Base-by-base conservation (phyloP, 1,140 invertebrate species). In the Drosophila tsacasi region DNA sequence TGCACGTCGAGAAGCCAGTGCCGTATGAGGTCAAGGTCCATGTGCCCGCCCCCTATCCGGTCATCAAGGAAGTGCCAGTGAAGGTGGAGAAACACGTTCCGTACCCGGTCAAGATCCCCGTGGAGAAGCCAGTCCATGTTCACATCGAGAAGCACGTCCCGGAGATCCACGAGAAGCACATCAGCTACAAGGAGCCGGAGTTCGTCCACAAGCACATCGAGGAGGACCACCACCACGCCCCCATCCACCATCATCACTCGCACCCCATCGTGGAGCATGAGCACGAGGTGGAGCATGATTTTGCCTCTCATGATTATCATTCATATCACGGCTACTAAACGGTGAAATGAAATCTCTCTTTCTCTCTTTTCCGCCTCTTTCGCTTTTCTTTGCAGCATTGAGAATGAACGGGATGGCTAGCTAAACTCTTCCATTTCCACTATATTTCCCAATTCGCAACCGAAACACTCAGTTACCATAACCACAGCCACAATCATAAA, bases 41-140 rank as follows among this genome's bases (percentile, higher is more conserved):
- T 69, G 94, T 94, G 37, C 94, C 94, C 67, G 93, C 93, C 8
- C 94, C 95, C 7, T 95, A 94, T 71, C 92, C 92, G 17, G 92
- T 93, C 71, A 80, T 92, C 81, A 95, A 95, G 76, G 94, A 94
- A 64, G 83, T 93, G 35, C 92, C 92, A 39, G 91, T 92, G 5
- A 94, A 94, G 47, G 93, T 95, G 3, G 94, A 95, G 73, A 94
- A 94, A 77, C 94, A 94, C 44, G 94, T 95, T 39, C 94, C 94
- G 25, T 95, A 94, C 78, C 92, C 94, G 42, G 94, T 95, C 21
- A 94, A 95, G 77, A 93, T 95, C 17, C 94, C 94, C 5, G 93
- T 94, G 13, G 94, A 95, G 57, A 93, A 93, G 66, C 93, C 90
- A 40, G 93, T 93, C 35, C 94, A 94, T 12, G 92, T 93, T 4